Conservation (phyloP, 1,140 invertebrate genomes). For the Trichomalopsis sarcophagae region DNA sequence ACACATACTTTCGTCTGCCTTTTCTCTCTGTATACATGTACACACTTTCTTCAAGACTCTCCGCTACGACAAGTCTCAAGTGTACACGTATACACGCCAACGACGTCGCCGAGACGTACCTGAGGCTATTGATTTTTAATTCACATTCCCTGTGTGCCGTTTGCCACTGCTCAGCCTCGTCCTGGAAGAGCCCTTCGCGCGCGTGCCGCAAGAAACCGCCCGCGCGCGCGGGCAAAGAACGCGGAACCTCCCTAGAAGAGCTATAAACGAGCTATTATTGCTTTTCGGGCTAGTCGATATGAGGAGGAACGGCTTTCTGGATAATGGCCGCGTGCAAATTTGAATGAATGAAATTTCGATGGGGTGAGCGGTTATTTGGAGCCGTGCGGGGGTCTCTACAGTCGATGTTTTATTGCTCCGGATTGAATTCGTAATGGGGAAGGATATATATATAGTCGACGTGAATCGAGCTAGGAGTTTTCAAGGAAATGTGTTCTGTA, state of each 20-base stretch:
- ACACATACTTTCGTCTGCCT: background rate
- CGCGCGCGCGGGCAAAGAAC: background rate
- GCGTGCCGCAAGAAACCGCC: background rate
- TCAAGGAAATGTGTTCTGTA: too few relatives aligned
- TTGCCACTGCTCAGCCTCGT: background rate
- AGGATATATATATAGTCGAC: too few relatives aligned
- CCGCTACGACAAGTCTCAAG: background rate
- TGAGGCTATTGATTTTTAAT: constrained; percentile 32
- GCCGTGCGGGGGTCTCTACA: too few relatives aligned
- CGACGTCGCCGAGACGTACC: background rate
- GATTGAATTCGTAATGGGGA: too few relatives aligned
- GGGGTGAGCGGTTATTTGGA: too few relatives aligned
- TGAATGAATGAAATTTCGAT: too few relatives aligned
- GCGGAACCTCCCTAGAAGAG: background rate
- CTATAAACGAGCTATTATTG: background rate
- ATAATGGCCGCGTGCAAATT: too few relatives aligned
- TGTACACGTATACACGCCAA: background rate
- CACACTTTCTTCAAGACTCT: background rate
- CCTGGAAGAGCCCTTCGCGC: background rate
- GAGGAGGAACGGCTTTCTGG: too few relatives aligned
- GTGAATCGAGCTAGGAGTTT: too few relatives aligned
- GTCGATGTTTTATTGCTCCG: too few relatives aligned
- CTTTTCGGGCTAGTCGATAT: background rate
- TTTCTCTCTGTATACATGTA: background rate
- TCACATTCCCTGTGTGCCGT: background rate